Evolutionary conservation across 2,113 vertebrate genomes (phyloP), one percentile per base, ranked within the genome.

Genomic region (Lycocorax pyrrhopterus): DNA sequence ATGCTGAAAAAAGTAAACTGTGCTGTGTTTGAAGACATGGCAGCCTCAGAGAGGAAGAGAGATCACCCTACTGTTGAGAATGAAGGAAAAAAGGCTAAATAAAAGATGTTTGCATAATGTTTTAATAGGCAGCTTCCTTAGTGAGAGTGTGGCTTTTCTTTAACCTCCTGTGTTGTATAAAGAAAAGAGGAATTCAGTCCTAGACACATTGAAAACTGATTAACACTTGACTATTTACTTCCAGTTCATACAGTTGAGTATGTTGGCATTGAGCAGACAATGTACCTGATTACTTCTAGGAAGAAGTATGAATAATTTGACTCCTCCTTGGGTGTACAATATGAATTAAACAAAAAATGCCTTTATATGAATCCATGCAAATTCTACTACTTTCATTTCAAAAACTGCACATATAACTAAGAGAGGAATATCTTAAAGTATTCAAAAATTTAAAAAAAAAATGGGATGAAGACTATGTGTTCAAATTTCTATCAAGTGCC

Each of bases 221-320:
- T 89, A 91, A 72, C 6, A 35, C 92, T 84, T 96, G 62, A 68
- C 39, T 93, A 39, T 89, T 94, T 94, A 76, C 83, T 89, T 92
- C 56, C 35, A 67, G 58, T 73, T 89, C 44, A 69, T 82, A 64
- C 11, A 68, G 27, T 74, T 95, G 93, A 84, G 30, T 72, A 43
- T 64, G 46, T 41, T 88, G 89, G 23, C 12, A 53, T 82, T 84
- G 90, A 66, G 52, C 43, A 72, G 76, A 85, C 13, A 71, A 75
- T 43, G 7, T 27, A 49, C 52, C 20, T 91, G 94, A 93, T 91
- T 84, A 47, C 35, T 76, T 51, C 30, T 59, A 84, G 30, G 9
- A 35, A 87, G 35, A 74, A 55, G 3, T 51, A 84, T 27, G 52
- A 91, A 72, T 52, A 77, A 53, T 89, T 68, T 91, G 33, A 41